Base-by-base conservation (phyloP, 2,888 invertebrate species). In the Onthophagus sagittarius region DNA sequence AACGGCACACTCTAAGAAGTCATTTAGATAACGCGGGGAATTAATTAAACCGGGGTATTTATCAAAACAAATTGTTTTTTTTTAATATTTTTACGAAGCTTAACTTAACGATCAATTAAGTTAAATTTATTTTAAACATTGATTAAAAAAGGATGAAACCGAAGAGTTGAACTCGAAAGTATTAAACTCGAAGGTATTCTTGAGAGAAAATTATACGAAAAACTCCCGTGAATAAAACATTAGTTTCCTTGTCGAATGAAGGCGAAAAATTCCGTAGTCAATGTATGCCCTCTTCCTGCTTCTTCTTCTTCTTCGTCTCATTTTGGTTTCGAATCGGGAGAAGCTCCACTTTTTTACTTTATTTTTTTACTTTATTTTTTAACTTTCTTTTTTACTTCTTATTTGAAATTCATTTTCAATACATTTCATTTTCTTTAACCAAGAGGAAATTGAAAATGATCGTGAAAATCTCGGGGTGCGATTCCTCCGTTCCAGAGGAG, bases 1-100 rank as follows among this genome's bases (percentile, higher is more conserved):
- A 23, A 23, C 23, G 23, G 65, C 63, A 71, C 62, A 71, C 65
- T 70, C 70, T 73, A 73, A 73, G 73, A 73, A 73, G 73, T 71
- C 65, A 71, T 73, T 73, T 73, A 71, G 73, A 73, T 73, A 73
- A 70, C 73, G 73, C 63, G 70, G 71, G 65, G 73, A 73, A 73
- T 73, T 73, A 73, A 73, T 73, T 73, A 73, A 73, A 67, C 13
- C 39, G 13, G 23, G 62, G 62, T 73, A 73, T 73, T 73, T 73
- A 73, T 73, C 71, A 62, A 64, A 6, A 39, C 23, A 53, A 71
- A 71, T 73, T 73, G 71, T 73, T 73, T 70, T 71, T 73, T 65
- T 73, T 62, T 62, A 23, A 23, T 71, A 65, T 71, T 31, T 23
- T 62, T 23, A 23, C 2, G 3, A 23, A 23, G 2, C 3, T 23